Conservation (phyloP, 2,888 invertebrate genomes). For the Zelleria hepariella region DNA sequence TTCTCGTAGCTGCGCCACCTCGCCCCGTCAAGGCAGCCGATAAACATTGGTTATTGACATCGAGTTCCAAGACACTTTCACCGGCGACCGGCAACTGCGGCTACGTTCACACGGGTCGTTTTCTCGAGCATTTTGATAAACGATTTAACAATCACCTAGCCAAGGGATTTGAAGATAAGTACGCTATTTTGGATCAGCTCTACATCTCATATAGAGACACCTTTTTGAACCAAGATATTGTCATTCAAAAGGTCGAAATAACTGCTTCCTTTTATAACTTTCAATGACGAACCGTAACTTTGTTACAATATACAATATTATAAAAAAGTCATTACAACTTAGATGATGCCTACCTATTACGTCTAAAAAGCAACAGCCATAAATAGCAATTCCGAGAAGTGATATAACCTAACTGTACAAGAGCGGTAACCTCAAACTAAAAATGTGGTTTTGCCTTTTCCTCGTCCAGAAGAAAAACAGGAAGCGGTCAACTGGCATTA, state of each 20-base stretch:
- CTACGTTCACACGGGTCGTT: background rate
- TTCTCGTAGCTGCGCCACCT: background rate
- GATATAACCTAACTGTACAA: background rate
- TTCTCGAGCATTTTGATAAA: background rate
- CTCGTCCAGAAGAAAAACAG: background rate
- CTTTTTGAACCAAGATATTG: too few relatives aligned
- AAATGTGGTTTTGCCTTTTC: background rate
- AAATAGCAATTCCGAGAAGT: background rate
- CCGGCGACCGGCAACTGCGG: background rate
- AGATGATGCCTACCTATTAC: background rate
- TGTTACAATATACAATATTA: too few relatives aligned
- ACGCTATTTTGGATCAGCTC: too few relatives aligned
- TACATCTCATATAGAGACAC: too few relatives aligned
- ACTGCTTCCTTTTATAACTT: too few relatives aligned
- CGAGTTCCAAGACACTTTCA: conserved; percentile 2
- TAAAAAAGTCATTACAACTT: background rate
- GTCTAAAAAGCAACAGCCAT: background rate
- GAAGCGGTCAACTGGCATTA: background rate
- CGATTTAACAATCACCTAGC: background rate
- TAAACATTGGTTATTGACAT: conserved; percentile 4
- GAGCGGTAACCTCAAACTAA: background rate
- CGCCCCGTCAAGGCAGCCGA: background rate
- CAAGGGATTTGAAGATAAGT: too few relatives aligned
- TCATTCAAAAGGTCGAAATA: too few relatives aligned
- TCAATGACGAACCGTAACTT: too few relatives aligned